A percentile compares a stretch with the other conserved stretches of the same genome.
Conservation (phyloP, 2,888 invertebrate species). For the Thymelicus acteon region DNA sequence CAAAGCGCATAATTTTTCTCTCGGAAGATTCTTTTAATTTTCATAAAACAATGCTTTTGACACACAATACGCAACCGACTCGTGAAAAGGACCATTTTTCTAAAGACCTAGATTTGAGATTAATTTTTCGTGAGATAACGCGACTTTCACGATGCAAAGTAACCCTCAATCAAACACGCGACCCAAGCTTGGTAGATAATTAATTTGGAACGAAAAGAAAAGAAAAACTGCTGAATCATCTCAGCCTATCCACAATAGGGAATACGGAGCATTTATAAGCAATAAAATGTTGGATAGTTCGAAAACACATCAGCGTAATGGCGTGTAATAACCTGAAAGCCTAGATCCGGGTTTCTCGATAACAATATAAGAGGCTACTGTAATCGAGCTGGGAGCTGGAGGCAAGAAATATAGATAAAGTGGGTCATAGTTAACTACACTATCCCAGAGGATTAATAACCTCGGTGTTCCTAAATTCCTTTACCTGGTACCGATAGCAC, state of each 20-base stretch:
- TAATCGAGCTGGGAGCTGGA: conserved; percentile 39
- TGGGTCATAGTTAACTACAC: conserved; percentile 72
- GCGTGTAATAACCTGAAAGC: conserved; percentile 33
- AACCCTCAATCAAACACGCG: conserved; percentile 9
- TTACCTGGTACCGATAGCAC: conserved; percentile 13
- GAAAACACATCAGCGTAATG: conserved; percentile 26
- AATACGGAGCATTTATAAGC: conserved; percentile 5
- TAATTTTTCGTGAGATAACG: conserved; percentile 47
- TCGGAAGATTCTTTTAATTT: conserved; percentile 38
- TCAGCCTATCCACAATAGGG: not conserved
- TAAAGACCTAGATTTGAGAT: conserved; percentile 49
- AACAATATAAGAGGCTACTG: conserved; percentile 31
- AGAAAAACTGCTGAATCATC: conserved; percentile 4
- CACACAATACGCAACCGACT: conserved; percentile 38
- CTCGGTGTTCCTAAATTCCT: conserved; percentile 56
- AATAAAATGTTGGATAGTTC: conserved; percentile 20
- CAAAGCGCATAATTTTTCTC: conserved; percentile 37
- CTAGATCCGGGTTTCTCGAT: conserved; percentile 29
- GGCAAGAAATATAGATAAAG: conserved; percentile 59
- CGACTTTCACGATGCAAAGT: conserved; percentile 49
- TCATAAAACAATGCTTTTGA: conserved; percentile 38
- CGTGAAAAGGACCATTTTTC: conserved; percentile 41
- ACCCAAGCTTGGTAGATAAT: conserved; percentile 3
- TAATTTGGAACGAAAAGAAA: conserved; percentile 1
- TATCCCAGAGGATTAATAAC: conserved; percentile 69